Percentiles rank a stretch among this genome's conserved stretches.
Conservation (phyloP, 2,113 vertebrate genomes). For the Camelus dromedarius region DNA sequence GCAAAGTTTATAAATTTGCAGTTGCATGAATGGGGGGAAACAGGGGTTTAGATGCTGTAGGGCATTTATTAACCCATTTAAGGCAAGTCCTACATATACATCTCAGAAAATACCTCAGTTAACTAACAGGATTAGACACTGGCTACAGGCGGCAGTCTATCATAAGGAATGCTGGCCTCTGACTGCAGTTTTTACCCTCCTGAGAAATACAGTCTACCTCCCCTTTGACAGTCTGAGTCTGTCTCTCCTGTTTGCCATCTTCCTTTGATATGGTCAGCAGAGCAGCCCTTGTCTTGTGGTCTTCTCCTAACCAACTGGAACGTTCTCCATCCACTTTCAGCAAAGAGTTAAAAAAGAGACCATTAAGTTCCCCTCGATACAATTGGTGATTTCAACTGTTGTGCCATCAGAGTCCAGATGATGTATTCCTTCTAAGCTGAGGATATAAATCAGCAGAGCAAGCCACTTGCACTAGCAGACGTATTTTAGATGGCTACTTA, state of each 20-base stretch:
- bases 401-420: background rate
- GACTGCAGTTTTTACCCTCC: background rate
- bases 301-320: background rate
- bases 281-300: background rate
- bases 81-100: background rate
- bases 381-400: background rate
- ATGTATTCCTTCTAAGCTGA: background rate
- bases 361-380: background rate
- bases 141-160: background rate
- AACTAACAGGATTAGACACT: background rate
- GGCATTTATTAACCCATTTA: background rate
- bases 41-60: background rate
- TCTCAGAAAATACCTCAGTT: background rate
- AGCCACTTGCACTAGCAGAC: background rate
- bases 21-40: background rate
- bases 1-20: background rate
- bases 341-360: background rate
- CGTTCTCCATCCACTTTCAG: background rate
- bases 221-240: background rate
- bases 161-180: background rate
- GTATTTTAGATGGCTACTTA: background rate
- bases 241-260: background rate
- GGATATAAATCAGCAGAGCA: background rate
- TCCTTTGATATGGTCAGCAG: background rate
- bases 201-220: background rate